These are phyloP conservation scores for Dolomedes plantarius DNA, from an alignment of 2,888 invertebrate genomes.

Conservation along the genomic window DNA sequence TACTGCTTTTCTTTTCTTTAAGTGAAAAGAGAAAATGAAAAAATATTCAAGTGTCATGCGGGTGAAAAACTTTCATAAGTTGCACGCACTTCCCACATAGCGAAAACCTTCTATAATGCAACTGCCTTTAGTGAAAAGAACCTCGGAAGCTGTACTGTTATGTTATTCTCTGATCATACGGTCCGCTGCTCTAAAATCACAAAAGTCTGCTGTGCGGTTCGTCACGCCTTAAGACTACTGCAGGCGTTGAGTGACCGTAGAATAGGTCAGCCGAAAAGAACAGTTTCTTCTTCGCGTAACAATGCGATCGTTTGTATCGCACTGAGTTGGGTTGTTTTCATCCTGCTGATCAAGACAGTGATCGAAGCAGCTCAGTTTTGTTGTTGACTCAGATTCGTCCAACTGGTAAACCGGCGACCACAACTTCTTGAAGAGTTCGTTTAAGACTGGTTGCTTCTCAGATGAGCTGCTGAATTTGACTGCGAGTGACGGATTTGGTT, in stretches of 20 bases:
- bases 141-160: constrained; percentile 38
- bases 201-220: constrained; percentile 18
- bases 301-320: constrained; percentile 20
- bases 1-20: background rate
- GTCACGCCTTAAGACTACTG: constrained; percentile 34
- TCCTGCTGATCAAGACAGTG: constrained; percentile 4
- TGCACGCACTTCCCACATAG: background rate
- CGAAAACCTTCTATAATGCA: background rate
- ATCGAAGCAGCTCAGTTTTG: constrained; percentile 15
- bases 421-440: background rate
- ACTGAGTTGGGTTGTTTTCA: background rate
- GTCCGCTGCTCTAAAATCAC: constrained; percentile 39
- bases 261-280: constrained; percentile 60
- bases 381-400: background rate
- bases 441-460: background rate
- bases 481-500: background rate
- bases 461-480: background rate
- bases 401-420: background rate
- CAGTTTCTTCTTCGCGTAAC: constrained; percentile 44
- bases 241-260: constrained; percentile 60
- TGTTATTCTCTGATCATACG: constrained; percentile 30
- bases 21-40: background rate
- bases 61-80: constrained; percentile 11
- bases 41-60: background rate
- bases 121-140: constrained; percentile 22